Conservation (phyloP, 2,113 vertebrate species). For the Macrotus californicus region DNA sequence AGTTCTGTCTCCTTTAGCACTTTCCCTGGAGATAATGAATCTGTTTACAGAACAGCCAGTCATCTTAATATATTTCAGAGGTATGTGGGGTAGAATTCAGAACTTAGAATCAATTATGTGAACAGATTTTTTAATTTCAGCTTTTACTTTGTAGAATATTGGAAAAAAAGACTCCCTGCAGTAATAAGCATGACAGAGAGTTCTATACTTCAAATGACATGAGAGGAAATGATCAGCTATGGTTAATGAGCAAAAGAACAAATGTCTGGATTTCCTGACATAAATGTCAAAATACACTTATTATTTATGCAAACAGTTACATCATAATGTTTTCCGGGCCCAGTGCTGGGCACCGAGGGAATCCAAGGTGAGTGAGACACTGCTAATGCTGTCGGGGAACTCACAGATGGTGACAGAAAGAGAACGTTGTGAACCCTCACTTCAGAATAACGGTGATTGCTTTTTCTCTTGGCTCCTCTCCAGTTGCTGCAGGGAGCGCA, state of each 20-base stretch:
- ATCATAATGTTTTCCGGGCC: not conserved
- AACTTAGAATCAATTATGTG: not conserved
- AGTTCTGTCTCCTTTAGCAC: not conserved
- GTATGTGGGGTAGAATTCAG: not conserved
- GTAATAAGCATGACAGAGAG: not conserved
- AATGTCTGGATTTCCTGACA: not conserved
- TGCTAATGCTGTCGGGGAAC: not conserved
- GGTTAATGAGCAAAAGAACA: not conserved
- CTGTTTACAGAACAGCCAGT: not conserved
- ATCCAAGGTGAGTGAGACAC: not conserved
- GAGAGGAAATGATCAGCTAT: not conserved
- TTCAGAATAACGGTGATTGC: constrained; percentile 36
- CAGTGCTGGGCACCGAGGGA: not conserved
- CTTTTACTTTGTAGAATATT: not conserved
- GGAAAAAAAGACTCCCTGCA: not conserved
- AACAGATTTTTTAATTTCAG: not conserved
- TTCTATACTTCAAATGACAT: not conserved
- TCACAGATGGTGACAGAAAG: not conserved
- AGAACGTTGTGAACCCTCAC: not conserved
- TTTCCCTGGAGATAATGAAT: not conserved
- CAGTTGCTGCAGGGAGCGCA: not conserved
- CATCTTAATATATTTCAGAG: not conserved
- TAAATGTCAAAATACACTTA: not conserved
- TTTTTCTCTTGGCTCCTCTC: constrained; percentile 39
- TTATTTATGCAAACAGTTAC: not conserved